Evolutionary conservation across 2,888 invertebrate genomes (phyloP).

Genomic region (Drosophila siamana): DNA sequence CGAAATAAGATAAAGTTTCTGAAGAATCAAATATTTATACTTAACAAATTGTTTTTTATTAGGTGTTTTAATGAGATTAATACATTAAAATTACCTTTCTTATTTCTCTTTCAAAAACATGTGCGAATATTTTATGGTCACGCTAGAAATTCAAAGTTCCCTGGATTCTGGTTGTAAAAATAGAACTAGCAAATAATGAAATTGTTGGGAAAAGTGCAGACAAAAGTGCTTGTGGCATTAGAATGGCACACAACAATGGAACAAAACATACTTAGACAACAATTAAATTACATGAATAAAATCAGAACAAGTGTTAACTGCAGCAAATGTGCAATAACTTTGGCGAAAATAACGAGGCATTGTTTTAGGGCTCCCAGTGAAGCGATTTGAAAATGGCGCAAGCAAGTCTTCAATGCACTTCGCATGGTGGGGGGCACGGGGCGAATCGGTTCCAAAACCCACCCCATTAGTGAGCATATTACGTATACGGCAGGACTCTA

Average conservation of each 20-base stretch:
- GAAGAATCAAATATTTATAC: no score
- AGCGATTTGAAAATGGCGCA: slow-evolving; percentile 48
- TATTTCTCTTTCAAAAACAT: no score
- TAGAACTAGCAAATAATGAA: neutral
- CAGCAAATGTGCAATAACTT: slow-evolving; percentile 69
- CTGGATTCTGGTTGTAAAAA: neutral
- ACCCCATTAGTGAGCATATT: slow-evolving; percentile 10
- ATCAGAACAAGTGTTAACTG: slow-evolving; percentile 64
- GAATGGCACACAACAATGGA: slow-evolving; percentile 7
- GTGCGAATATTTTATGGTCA: neutral
- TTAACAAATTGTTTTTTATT: no score
- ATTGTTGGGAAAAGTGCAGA: neutral
- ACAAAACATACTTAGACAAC: slow-evolving; percentile 46
- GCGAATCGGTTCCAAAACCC: neutral
- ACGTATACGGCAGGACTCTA: slow-evolving; percentile 34
- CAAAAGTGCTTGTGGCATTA: slow-evolving; percentile 3
- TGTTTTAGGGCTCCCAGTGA: slow-evolving; percentile 54
- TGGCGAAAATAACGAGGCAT: slow-evolving; percentile 54
- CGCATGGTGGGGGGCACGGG: neutral
- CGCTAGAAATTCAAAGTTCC: neutral
- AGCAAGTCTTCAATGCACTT: slow-evolving; percentile 59
- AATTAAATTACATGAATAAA: slow-evolving; percentile 63
- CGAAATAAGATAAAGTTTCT: no score
- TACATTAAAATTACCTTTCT: no score
- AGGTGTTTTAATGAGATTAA: no score